Evolutionary conservation across 2,888 invertebrate species (phyloP).

Genomic region (Chelonus formosanus): DNA sequence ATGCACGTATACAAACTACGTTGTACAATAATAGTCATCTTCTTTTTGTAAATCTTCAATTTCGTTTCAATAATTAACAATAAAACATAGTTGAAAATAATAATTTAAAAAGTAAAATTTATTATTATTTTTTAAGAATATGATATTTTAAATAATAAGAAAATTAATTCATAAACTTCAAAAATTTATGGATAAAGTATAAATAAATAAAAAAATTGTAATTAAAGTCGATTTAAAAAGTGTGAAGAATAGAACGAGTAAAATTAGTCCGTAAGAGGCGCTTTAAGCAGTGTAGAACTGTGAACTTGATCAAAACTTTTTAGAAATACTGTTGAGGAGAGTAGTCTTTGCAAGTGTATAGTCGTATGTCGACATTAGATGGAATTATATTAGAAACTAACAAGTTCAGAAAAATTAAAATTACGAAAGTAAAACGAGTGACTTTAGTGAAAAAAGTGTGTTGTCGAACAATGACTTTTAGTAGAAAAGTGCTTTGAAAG

Average conservation of each 20-base stretch:
- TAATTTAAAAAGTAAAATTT: too few relatives aligned
- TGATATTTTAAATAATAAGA: too few relatives aligned
- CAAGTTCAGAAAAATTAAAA: constrained; percentile 25
- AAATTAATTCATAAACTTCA: too few relatives aligned
- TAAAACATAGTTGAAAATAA: too few relatives aligned
- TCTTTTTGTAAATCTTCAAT: too few relatives aligned
- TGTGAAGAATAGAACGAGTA: neutral
- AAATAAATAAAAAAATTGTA: neutral
- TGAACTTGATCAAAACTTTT: constrained; percentile 53
- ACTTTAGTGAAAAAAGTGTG: constrained; percentile 46
- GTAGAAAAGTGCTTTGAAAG: constrained; percentile 11
- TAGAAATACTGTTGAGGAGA: constrained; percentile 50
- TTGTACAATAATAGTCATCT: too few relatives aligned
- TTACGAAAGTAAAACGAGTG: constrained; percentile 24
- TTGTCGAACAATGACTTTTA: constrained; percentile 55
- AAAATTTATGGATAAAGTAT: neutral
- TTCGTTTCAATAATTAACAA: too few relatives aligned
- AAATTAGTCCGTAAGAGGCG: constrained; percentile 30
- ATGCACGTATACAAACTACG: too few relatives aligned
- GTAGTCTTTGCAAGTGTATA: constrained; percentile 42
- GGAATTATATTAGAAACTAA: constrained; percentile 36
- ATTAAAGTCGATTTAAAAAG: neutral
- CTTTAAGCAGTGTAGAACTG: constrained; percentile 40
- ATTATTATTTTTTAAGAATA: too few relatives aligned
- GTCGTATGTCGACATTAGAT: constrained; percentile 44